These are phyloP conservation scores for Oncorhynchus tshawytscha DNA, from an alignment of 2,113 vertebrate species.

Conservation along the genomic window DNA sequence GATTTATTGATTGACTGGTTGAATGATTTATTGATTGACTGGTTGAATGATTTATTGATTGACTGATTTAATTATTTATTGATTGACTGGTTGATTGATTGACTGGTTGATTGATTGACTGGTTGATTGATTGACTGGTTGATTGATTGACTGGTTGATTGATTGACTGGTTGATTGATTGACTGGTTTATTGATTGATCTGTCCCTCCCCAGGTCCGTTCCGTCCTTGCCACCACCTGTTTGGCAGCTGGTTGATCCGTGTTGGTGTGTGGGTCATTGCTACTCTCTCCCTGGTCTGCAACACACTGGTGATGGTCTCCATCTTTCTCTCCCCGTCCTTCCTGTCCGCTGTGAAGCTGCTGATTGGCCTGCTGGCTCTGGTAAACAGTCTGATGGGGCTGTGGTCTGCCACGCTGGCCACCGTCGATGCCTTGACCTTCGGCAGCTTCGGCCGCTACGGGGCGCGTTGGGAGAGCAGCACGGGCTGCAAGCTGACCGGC, in stretches of 20 bases:
- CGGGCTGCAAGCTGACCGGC: slow-evolving; percentile 81
- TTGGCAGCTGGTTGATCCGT: slow-evolving; percentile 90
- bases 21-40: no score
- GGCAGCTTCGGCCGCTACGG: slow-evolving; percentile 86
- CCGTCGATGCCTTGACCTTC: slow-evolving; percentile 84
- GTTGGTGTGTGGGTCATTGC: slow-evolving; percentile 88
- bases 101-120: no score
- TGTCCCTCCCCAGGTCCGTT: slow-evolving; percentile 79
- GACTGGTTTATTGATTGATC: no score
- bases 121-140: rapidly evolving
- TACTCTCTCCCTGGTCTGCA: slow-evolving; percentile 80
- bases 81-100: no score
- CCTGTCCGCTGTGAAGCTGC: slow-evolving; percentile 78
- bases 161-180: no score
- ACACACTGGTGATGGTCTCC: slow-evolving; percentile 78
- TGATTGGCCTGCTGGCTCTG: slow-evolving; percentile 83
- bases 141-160: no score
- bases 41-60: no score
- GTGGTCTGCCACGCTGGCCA: slow-evolving; percentile 80
- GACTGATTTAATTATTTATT: rapidly evolving
- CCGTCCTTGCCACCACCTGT: slow-evolving; percentile 86
- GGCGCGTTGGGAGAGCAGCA: slow-evolving; percentile 84
- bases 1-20: no score
- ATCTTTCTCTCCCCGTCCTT: slow-evolving; percentile 78
- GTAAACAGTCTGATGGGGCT: slow-evolving; percentile 84